A percentile compares a stretch with the other conserved stretches of the same genome.
Conservation (phyloP, 2,113 vertebrate genomes). For the Varanus salvator region DNA sequence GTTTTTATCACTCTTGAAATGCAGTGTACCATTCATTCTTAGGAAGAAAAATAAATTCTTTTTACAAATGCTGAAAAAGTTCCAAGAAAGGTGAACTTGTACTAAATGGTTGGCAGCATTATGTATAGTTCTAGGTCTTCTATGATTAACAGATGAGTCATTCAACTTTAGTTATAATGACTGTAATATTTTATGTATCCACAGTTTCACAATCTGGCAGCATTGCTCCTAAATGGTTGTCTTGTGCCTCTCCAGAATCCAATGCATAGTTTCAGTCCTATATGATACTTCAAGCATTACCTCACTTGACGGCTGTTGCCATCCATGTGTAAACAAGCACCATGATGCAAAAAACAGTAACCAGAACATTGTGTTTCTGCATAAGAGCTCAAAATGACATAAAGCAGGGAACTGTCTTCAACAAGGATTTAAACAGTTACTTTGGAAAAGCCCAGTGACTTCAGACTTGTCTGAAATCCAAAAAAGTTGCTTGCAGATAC, state of each 20-base stretch:
- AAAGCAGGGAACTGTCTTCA: slow-evolving; percentile 35
- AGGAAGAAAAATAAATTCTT: not conserved
- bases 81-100: not conserved
- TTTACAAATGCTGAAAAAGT: not conserved
- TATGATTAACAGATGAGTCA: not conserved
- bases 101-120: not conserved
- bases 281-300: slow-evolving; percentile 23
- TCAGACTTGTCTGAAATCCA: not conserved
- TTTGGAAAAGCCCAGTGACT: slow-evolving; percentile 12
- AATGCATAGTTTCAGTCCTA: slow-evolving; percentile 40
- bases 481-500: slow-evolving; percentile 8
- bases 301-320: slow-evolving; percentile 34
- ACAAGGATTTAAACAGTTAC: not conserved
- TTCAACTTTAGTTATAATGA: not conserved
- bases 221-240: not conserved
- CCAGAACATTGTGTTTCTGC: slow-evolving; percentile 41
- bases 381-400: slow-evolving; percentile 10
- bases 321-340: slow-evolving; percentile 41
- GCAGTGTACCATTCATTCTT: not conserved
- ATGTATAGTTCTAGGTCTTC: not conserved
- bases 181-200: not conserved
- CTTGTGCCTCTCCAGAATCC: slow-evolving; percentile 2
- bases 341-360: slow-evolving; percentile 25
- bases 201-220: not conserved
- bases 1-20: not conserved